Evolutionary conservation across 2,797 vertebrate species (phyloP).

Genomic region (Ibycter americanus): DNA sequence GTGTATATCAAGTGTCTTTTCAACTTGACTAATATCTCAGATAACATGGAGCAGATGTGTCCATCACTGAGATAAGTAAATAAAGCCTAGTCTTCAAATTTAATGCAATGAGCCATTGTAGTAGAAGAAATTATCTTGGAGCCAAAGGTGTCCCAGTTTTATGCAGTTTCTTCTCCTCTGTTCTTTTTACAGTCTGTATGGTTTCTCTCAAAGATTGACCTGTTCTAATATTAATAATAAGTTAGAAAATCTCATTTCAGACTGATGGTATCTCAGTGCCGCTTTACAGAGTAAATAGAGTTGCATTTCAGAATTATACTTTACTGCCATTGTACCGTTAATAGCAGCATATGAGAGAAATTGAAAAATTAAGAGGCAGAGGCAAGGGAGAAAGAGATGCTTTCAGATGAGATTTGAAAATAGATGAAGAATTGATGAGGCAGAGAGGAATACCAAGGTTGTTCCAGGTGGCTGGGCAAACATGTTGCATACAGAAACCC

Average conservation of each 20-base stretch:
- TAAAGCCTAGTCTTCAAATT: constrained; percentile 24
- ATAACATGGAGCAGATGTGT: not conserved
- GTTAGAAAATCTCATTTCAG: constrained; percentile 59
- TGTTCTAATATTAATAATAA: constrained; percentile 50
- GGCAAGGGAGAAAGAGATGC: not conserved
- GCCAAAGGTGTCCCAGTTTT: constrained; percentile 21
- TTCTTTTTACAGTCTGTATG: constrained; percentile 1
- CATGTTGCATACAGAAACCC: not conserved
- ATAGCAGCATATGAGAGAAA: constrained; percentile 29
- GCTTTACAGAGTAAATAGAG: constrained; percentile 58
- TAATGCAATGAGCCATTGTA: constrained; percentile 15
- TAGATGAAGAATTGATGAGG: constrained; percentile 37
- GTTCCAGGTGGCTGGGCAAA: not conserved
- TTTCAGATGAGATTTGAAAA: constrained; percentile 53
- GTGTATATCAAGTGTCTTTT: not conserved
- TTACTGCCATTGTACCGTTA: not conserved
- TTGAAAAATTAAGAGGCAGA: constrained; percentile 46
- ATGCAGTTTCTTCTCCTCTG: not conserved
- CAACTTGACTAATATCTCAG: not conserved
- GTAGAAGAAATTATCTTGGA: constrained; percentile 30
- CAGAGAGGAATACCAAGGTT: not conserved
- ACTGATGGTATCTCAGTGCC: constrained; percentile 17
- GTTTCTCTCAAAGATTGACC: constrained; percentile 61
- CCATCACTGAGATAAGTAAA: constrained; percentile 32
- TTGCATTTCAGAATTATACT: constrained; percentile 27